phyloP scores from a whole-genome alignment of 2,113 vertebrate species.

The Macaca nemestrina region DNA sequence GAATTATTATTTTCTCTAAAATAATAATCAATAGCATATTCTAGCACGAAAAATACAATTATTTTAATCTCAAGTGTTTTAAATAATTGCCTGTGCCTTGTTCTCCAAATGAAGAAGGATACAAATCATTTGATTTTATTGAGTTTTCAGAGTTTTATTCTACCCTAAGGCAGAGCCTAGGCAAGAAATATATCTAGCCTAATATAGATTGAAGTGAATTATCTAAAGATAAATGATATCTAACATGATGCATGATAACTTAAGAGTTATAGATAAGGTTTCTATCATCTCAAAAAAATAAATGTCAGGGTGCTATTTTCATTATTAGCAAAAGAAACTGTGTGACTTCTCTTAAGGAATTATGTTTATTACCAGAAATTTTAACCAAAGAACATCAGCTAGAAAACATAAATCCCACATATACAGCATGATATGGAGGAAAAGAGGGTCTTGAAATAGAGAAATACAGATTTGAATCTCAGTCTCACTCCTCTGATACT shows the following conservation, averaged over 20 bases:
- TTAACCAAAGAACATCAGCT: not conserved
- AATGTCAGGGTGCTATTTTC: not conserved
- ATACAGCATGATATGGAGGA: not conserved
- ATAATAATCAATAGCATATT: not conserved
- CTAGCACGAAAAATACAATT: not conserved
- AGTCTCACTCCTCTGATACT: not conserved
- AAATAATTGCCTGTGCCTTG: not conserved
- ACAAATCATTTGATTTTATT: slow-evolving; percentile 22
- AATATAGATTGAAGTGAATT: slow-evolving; percentile 31
- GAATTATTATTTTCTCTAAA: not conserved
- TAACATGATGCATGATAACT: not conserved
- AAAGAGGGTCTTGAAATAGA: not conserved
- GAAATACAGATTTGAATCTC: not conserved
- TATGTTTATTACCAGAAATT: slow-evolving; percentile 4
- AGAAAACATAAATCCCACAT: not conserved
- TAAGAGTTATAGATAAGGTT: not conserved
- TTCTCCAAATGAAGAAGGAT: slow-evolving; percentile 33
- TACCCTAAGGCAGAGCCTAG: not conserved
- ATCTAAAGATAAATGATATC: not conserved
- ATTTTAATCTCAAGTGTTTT: slow-evolving; percentile 30
- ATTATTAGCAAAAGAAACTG: not conserved
- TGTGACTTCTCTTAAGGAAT: not conserved
- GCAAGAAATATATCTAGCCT: not conserved
- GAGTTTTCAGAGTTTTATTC: slow-evolving; percentile 15
- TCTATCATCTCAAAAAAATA: slow-evolving; percentile 5